Base-by-base conservation (phyloP, 53 echinoderm and acorn worm genomes). In the Holothuria scabra region DNA sequence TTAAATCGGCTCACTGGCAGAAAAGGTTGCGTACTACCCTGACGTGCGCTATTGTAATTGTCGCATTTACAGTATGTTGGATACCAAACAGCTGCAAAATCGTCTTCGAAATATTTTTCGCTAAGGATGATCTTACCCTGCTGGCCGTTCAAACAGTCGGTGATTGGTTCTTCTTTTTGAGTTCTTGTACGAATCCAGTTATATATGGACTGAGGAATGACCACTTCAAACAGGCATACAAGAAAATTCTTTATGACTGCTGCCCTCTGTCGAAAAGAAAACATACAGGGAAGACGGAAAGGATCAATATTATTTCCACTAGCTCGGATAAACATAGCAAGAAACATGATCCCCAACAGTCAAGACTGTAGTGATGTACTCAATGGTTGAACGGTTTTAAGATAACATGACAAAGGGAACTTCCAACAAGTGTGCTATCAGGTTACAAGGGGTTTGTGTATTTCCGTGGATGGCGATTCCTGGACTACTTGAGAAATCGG, bases 121-220 rank as follows among this genome's bases (percentile, higher is more conserved):
- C 41, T 10, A 69, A 11, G 37, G 69, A 69, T 38, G 12, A n/a
- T 12, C 21, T 16, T 12, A 38, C 69, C 5, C 12, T 69, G 14
- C 44, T 68, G 20, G 69, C 69, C 5, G 28, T 68, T n/a, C 69
- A 68, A 68, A 68, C 38, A 14, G 35, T 68, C 38, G 35, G 41
- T 68, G 69, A 68, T 37, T 38, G 35, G 37, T 23, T 68, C 22
- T 2, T 41, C 1, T 38, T 21, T 23, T 18, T 68, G n/a, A 68
- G 69, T 29, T 69, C 44, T 35, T 69, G 35, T 3, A 11, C 44
- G 41, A 69, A 69, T 28, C 69, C 46, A 23, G 22, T 69, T 23
- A 69, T 69, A 13, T 69, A 69, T 35, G 69, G 69, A 28, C 9
- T 20, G 69, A 10, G 69, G 26, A 69, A 69, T 23, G n/a, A 69